Conservation (phyloP, 2,113 vertebrate genomes). For the Anguilla rostrata region DNA sequence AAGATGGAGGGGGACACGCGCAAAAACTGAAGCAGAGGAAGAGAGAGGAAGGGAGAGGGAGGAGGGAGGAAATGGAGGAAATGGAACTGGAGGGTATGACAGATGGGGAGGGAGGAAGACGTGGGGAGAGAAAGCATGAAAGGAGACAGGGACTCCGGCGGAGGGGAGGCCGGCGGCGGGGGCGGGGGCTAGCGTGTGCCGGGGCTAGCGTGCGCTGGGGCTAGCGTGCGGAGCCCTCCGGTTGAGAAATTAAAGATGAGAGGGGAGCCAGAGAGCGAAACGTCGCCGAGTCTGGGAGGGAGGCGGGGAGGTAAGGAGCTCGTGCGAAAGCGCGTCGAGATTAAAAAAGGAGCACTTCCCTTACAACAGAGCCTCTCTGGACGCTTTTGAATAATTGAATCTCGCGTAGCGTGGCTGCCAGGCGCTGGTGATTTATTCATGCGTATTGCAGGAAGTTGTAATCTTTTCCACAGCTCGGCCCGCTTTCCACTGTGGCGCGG, state of each 20-base stretch:
- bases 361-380: constrained; percentile 25
- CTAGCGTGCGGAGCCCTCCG: neutral
- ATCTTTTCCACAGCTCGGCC: constrained; percentile 42
- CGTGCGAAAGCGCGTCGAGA: neutral
- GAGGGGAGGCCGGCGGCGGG: neutral
- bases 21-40: neutral
- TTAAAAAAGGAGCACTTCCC: constrained; percentile 30
- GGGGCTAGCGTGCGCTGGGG: neutral
- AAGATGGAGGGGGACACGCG: neutral
- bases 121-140: constrained; percentile 13
- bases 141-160: neutral
- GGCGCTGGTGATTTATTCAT: constrained; percentile 47
- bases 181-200: neutral
- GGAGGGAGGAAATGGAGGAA: neutral
- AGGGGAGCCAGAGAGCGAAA: neutral
- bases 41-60: neutral
- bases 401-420: constrained; percentile 35
- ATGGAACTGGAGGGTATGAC: neutral
- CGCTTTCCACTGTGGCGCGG: constrained; percentile 43
- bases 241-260: neutral
- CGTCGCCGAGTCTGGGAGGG: neutral
- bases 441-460: constrained; percentile 50
- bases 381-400: constrained; percentile 50
- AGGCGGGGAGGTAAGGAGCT: neutral
- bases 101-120: neutral